A percentile compares a stretch with the other conserved stretches of the same genome.
Evolutionary conservation across 2,888 invertebrate genomes (phyloP).

Genomic region (Polia nebulosa): DNA sequence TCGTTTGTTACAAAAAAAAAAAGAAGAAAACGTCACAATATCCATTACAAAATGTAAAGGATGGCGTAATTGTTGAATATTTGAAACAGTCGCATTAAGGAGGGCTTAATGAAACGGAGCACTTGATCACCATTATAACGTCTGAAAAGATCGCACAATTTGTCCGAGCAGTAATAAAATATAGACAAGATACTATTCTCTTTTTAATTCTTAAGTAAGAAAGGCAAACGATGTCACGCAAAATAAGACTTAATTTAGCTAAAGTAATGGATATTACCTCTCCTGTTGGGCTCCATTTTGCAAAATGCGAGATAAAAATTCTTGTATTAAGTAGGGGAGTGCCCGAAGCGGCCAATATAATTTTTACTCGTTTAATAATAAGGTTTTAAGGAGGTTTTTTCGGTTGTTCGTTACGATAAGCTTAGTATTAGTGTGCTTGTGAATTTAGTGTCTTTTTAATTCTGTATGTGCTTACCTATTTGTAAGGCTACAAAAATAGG

Average conservation of each 20-base stretch:
- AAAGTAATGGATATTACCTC: constrained; percentile 81
- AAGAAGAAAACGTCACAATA: constrained; percentile 35
- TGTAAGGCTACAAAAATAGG: too few species aligned
- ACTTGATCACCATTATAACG: constrained; percentile 63
- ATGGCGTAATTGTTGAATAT: constrained; percentile 55
- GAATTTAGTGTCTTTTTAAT: background rate
- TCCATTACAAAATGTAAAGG: constrained; percentile 48
- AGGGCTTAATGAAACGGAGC: constrained; percentile 50
- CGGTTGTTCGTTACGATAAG: constrained; percentile 35
- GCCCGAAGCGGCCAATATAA: constrained; percentile 64
- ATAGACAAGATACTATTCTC: constrained; percentile 71
- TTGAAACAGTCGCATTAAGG: constrained; percentile 51
- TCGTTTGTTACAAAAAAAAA: constrained; percentile 21
- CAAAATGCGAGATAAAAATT: constrained; percentile 76
- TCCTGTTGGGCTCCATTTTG: constrained; percentile 74
- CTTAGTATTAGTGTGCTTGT: background rate
- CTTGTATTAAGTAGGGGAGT: constrained; percentile 68
- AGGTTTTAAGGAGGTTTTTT: constrained; percentile 49
- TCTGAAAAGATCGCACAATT: constrained; percentile 73
- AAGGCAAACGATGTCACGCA: constrained; percentile 84
- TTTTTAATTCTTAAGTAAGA: constrained; percentile 81
- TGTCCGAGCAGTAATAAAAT: constrained; percentile 75
- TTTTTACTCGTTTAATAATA: constrained; percentile 69
- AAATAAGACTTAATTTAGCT: constrained; percentile 85
- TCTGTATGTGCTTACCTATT: background rate